Conservation (phyloP, 1,140 invertebrate genomes). For the Brachionus rotundiformis region DNA sequence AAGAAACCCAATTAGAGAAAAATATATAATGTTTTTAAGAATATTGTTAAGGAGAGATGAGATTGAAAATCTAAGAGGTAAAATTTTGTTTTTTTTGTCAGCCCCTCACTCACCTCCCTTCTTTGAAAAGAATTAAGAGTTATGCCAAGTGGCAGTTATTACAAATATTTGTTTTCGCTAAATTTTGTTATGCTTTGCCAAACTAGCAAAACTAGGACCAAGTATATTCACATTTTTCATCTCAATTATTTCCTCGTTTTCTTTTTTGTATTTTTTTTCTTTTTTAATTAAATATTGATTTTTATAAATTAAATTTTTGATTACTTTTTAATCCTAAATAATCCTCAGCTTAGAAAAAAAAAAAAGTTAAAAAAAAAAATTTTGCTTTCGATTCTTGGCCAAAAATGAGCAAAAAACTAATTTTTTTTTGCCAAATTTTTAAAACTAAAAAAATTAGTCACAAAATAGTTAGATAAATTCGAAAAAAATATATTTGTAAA, state of each 20-base stretch:
- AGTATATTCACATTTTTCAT: background rate
- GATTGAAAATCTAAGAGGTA: background rate
- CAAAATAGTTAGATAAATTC: background rate
- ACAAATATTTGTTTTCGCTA: background rate
- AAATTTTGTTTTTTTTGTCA: conserved; percentile 13
- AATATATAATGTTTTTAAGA: conserved; percentile 10
- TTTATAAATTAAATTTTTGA: conserved; percentile 7
- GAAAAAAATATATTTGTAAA: no score
- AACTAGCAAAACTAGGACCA: background rate
- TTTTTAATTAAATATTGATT: background rate
- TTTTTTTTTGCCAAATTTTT: background rate
- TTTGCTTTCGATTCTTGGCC: background rate
- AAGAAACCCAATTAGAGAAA: background rate
- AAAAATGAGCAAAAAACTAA: background rate
- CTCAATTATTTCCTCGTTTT: background rate
- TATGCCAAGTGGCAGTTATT: background rate
- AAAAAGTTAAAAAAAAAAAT: background rate
- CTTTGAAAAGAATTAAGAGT: background rate
- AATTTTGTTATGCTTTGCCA: background rate
- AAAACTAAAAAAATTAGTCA: background rate
- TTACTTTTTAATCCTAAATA: conserved; percentile 21
- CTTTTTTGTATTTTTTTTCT: background rate
- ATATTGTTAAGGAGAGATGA: background rate
- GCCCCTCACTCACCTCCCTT: no score
- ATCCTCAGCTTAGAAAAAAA: background rate